Conservation (phyloP, 2,888 invertebrate genomes). For the Penaeus monodon region DNA sequence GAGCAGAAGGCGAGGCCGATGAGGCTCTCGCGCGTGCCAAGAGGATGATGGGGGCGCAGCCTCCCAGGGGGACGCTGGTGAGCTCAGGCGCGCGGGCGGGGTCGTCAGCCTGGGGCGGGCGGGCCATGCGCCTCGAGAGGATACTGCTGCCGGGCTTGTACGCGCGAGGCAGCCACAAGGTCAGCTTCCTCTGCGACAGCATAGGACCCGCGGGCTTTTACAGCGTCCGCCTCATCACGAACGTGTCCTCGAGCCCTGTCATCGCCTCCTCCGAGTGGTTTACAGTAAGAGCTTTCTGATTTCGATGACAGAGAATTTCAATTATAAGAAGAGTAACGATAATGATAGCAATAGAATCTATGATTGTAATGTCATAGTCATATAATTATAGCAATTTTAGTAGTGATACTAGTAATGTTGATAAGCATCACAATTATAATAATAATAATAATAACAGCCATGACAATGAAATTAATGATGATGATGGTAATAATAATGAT, state of each 20-base stretch:
- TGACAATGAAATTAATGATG: no score
- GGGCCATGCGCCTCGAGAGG: conserved; percentile 6
- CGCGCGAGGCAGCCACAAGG: not conserved
- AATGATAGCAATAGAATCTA: no score
- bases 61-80: not conserved
- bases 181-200: conserved; percentile 21
- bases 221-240: conserved; percentile 12
- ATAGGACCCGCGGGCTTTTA: conserved; percentile 26
- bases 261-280: conserved; percentile 26
- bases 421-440: no score
- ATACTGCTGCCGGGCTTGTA: not conserved
- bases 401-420: no score
- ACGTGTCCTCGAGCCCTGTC: not conserved
- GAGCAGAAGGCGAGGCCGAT: not conserved
- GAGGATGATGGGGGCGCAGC: not conserved
- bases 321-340: no score
- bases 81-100: not conserved
- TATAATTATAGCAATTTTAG: no score
- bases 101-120: conserved; percentile 19
- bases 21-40: not conserved
- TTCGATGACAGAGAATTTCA: no score
- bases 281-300: not conserved
- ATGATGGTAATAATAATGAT: no score
- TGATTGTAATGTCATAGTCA: no score
- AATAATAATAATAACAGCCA: no score